Conservation (phyloP, 2,797 vertebrate species). For the Rachycentron canadum region DNA sequence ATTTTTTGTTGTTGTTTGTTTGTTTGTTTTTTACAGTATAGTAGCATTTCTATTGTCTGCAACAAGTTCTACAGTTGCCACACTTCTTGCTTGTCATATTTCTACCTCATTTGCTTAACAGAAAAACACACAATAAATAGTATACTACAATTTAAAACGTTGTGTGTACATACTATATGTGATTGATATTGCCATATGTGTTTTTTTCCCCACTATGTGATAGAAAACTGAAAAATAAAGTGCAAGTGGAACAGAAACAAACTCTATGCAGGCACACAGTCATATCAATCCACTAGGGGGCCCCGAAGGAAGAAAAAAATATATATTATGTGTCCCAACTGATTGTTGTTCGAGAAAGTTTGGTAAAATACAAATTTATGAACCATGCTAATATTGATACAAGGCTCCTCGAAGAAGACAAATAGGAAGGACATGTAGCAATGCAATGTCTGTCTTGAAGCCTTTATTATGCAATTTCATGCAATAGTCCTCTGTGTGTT, state of each 20-base stretch:
- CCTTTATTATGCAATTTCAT: neutral
- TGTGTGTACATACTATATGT: neutral
- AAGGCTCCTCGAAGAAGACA: neutral
- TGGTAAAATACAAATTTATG: neutral
- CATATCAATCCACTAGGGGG: neutral
- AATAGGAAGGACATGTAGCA: neutral
- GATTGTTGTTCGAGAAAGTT: neutral
- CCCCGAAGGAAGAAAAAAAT: neutral
- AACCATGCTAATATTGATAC: neutral
- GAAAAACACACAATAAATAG: neutral
- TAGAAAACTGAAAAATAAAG: neutral
- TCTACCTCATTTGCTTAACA: neutral
- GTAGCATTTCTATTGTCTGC: too few relatives aligned
- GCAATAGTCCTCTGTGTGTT: neutral
- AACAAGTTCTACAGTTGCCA: neutral
- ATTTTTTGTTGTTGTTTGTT: too few relatives aligned
- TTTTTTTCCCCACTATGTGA: neutral
- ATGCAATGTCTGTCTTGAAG: neutral
- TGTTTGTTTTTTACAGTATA: too few relatives aligned
- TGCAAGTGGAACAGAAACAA: neutral
- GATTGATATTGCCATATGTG: neutral
- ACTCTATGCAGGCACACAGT: neutral
- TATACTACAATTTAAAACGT: neutral
- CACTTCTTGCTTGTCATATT: conserved; percentile 12
- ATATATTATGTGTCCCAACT: neutral